These are phyloP conservation scores for Pterostichus niger DNA, from an alignment of 2,888 invertebrate genomes.

Conservation along the genomic window DNA sequence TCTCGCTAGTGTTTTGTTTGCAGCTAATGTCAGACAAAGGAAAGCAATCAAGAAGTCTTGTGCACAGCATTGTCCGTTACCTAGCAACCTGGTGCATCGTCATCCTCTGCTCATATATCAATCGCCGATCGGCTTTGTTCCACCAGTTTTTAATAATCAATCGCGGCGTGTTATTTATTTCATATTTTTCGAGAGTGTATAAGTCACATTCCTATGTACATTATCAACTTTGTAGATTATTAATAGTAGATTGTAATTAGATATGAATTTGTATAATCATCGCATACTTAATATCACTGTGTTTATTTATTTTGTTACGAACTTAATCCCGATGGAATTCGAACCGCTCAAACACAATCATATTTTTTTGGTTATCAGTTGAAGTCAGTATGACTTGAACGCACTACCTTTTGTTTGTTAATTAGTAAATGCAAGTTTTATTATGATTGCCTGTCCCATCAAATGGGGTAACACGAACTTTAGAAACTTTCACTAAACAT, in stretches of 20 bases:
- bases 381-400: no score
- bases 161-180: constrained; percentile 4
- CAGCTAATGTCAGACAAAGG: constrained; percentile 18
- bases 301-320: no score
- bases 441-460: no score
- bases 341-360: no score
- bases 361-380: no score
- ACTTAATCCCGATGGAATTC: no score
- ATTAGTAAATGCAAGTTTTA: no score
- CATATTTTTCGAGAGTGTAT: not conserved
- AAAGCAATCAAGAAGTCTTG: constrained; percentile 33
- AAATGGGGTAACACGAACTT: no score
- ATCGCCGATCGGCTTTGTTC: constrained; percentile 38
- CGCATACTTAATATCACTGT: not conserved
- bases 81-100: constrained; percentile 20
- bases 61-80: not conserved
- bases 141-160: constrained; percentile 41
- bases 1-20: no score
- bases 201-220: not conserved
- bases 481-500: no score
- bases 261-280: constrained; percentile 13
- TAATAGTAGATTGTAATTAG: constrained; percentile 9
- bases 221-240: not conserved
- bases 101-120: constrained; percentile 33
- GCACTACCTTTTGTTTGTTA: no score